Conservation (phyloP, 1,140 invertebrate genomes). For the Eriocheir sinensis region DNA sequence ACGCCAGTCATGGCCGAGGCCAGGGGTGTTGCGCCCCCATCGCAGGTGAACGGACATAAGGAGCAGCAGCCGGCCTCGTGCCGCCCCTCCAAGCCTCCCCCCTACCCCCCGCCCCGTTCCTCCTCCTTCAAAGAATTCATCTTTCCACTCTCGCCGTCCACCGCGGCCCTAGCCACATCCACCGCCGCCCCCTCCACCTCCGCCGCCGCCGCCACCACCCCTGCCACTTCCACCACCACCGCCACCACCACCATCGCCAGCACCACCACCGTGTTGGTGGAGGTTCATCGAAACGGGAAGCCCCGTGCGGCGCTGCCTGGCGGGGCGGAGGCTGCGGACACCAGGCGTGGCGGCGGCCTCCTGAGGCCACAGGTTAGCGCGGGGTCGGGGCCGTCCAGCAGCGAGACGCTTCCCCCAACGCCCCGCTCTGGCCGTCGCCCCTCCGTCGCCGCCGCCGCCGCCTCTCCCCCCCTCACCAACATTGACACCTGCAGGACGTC, state of each 20-base stretch:
- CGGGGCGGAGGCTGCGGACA: neutral
- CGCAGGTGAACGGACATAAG: neutral
- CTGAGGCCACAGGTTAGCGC: neutral
- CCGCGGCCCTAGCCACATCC: neutral
- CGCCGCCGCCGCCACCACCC: conserved; percentile 37
- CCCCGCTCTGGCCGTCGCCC: neutral
- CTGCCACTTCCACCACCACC: neutral
- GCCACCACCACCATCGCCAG: conserved; percentile 39
- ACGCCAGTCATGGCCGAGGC: neutral
- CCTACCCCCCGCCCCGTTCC: conserved; percentile 56
- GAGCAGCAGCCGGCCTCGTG: neutral
- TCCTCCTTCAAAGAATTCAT: conserved; percentile 26
- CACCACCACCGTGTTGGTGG: conserved; percentile 1
- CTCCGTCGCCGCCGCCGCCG: neutral
- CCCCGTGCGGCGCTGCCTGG: neutral
- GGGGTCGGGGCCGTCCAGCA: neutral
- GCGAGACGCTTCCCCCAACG: neutral
- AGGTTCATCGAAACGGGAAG: conserved; percentile 42
- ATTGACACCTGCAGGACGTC: conserved; percentile 57
- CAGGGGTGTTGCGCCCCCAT: neutral
- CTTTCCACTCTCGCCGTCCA: neutral
- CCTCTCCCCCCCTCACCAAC: conserved; percentile 41
- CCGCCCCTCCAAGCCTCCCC: conserved; percentile 2
- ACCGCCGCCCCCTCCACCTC: neutral
- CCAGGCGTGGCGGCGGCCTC: neutral